These are phyloP conservation scores for Lagopus leucura DNA, from an alignment of 2,113 vertebrate genomes.

Conservation along the genomic window DNA sequence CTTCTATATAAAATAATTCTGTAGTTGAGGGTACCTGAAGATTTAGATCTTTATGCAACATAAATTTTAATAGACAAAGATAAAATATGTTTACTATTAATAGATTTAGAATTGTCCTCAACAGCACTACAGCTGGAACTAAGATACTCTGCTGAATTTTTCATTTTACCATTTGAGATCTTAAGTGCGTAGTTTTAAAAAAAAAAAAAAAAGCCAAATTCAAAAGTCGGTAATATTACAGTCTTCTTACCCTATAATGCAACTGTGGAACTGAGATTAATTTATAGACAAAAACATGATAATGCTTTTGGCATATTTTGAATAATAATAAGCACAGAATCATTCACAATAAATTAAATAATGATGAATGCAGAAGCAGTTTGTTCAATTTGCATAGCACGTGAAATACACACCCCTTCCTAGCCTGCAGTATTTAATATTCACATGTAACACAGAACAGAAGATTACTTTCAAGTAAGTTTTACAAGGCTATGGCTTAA, in stretches of 20 bases:
- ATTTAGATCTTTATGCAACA: not conserved
- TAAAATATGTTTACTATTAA: not conserved
- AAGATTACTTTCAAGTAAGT: not conserved
- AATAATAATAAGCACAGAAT: not conserved
- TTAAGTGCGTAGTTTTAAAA: not conserved
- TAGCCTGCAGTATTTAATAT: not conserved
- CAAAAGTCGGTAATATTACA: not conserved
- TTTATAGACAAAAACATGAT: not conserved
- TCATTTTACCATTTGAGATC: not conserved
- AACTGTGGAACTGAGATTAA: not conserved
- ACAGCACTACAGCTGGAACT: not conserved
- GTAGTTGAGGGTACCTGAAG: not conserved
- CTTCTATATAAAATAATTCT: not conserved
- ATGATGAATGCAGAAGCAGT: not conserved
- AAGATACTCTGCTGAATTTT: not conserved
- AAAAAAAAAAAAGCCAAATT: not conserved
- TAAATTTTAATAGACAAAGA: not conserved
- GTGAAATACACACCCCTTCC: not conserved
- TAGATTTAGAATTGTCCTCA: not conserved
- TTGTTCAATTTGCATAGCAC: slow-evolving; percentile 2
- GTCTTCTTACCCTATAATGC: not conserved
- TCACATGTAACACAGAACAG: not conserved
- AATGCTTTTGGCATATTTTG: slow-evolving; percentile 13
- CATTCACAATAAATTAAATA: not conserved
- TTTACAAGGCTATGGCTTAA: not conserved